Base-by-base conservation (phyloP, 2,113 vertebrate genomes). In the Cryptotis parvus region DNA sequence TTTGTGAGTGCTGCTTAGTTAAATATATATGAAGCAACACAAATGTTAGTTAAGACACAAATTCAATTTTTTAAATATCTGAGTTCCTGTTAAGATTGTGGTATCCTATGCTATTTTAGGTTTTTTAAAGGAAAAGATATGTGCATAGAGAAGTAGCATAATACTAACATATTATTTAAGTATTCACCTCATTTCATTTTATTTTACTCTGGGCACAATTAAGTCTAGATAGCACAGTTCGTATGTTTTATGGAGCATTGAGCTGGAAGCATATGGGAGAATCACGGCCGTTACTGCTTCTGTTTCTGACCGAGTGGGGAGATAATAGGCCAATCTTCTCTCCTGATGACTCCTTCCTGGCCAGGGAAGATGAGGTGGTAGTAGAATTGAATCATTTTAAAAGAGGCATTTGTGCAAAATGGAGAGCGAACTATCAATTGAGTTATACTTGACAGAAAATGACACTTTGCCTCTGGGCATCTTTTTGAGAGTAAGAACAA, bases 201-300 rank as follows among this genome's bases (percentile, higher is more conserved):
- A 94, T 91, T 90, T 91, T 90, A 73, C 90, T 91, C 85, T 29
- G 79, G 83, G 85, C 69, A 84, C 93, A 96, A 96, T 96, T 96
- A 96, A 88, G 37, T 45, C 85, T 41, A 63, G 39, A 75, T 49
- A 77, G 87, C 65, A 37, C 41, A 84, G 84, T 74, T 90, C 76
- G 18, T 77, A 72, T 91, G 86, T 76, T 96, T 96, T 94, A 94
- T 95, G 94, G 84, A 18, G 66, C 82, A 90, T 43, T 91, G 95
- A 95, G 39, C 90, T 80, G 26, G 89, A 70, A 75, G 83, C 83
- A 74, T 52, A 78, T 39, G 63, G 91, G 82, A 86, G 63, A 94
- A 70, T 90, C 85, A 65, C 80, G 76, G n/a, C 73, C 14, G 0
- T 84, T 70, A 69, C 27, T 12, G 79, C 72, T 61, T 29, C 87